Percentiles rank a stretch among this genome's conserved stretches.
These are phyloP conservation scores for Crematogaster levior DNA, from an alignment of 2,888 invertebrate species.

Conservation along the genomic window DNA sequence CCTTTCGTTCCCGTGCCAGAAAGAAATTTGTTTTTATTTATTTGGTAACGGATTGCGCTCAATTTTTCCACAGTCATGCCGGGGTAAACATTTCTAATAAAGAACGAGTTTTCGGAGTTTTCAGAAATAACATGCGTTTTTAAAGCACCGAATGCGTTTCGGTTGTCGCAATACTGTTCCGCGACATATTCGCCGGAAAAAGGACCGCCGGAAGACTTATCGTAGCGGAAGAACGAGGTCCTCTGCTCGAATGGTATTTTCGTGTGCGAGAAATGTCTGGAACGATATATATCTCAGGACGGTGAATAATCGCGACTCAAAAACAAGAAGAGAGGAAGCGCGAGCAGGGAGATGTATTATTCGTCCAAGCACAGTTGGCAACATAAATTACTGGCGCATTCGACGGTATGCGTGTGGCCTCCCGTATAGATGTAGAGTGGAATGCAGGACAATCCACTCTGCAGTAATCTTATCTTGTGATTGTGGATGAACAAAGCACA, in stretches of 20 bases:
- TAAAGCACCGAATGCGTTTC: conserved; percentile 43
- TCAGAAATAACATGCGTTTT: conserved; percentile 46
- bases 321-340: conserved; percentile 34
- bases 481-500: conserved; percentile 7
- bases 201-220: conserved; percentile 38
- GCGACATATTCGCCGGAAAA: conserved; percentile 50
- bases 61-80: conserved; percentile 23
- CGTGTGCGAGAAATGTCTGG: conserved; percentile 50
- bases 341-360: conserved; percentile 41
- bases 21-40: conserved; percentile 44
- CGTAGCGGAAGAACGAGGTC: conserved; percentile 31
- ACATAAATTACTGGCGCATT: conserved; percentile 66
- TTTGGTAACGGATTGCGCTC: conserved; percentile 25
- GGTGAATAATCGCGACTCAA: conserved; percentile 48
- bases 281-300: conserved; percentile 34
- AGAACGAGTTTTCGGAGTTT: conserved; percentile 32
- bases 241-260: conserved; percentile 46
- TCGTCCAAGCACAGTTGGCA: conserved; percentile 46
- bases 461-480: conserved; percentile 42
- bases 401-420: conserved; percentile 24
- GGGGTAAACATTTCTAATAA: conserved; percentile 45
- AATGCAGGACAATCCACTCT: conserved; percentile 46
- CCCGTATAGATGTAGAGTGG: neutral
- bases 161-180: conserved; percentile 39
- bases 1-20: neutral